Evolutionary conservation across 2,797 vertebrate genomes (phyloP), one percentile per base, ranked within the genome.

Genomic region (Parambassis ranga): DNA sequence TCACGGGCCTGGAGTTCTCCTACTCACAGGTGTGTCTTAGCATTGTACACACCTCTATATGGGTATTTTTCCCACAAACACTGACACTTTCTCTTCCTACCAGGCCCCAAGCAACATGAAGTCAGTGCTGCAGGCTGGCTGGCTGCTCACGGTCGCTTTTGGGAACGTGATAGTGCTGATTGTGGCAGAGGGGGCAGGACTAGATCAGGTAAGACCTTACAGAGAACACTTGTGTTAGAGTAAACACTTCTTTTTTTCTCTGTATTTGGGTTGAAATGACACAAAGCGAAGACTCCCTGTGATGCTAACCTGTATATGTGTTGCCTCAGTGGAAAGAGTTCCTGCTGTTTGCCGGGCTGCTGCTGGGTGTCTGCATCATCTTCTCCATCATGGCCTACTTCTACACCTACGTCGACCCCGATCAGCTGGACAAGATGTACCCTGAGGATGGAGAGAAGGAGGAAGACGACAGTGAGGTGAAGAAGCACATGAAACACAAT

Each of bases 91-190:
- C 0, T 27, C 7, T 19, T 26, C 22, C 19, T 19, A 65, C 3
- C 87, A 99, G 97, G 94, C 97, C 79, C 97, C 97, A 1, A 82
- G 89, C 64, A 98, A 91, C 89, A 99, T 99, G 97, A 99, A 99
- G 86, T 97, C 97, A 0, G 96, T 98, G 43, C 91, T 99, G 41
- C 97, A 98, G 88, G 96, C 95, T 16, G 95, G 94, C 43, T 99
- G 97, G 97, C 87, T 99, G 69, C 91, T 99, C 85, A 98, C 97
- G 0, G 94, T 98, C 10, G 97, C 96, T 1, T 92, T 96, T 60
- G 97, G 97, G 8, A 98, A 99, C 13, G 90, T 96, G 63, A 94
- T 99, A 0, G 96, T 99, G 67, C 90, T 98, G 31, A 90, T 98
- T n/a, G 95, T 99, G 67, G 96, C 97, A 0, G 94, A 98, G 72